phyloP scores from a whole-genome alignment of 2,888 invertebrate genomes.

The Pandemis heparana region DNA sequence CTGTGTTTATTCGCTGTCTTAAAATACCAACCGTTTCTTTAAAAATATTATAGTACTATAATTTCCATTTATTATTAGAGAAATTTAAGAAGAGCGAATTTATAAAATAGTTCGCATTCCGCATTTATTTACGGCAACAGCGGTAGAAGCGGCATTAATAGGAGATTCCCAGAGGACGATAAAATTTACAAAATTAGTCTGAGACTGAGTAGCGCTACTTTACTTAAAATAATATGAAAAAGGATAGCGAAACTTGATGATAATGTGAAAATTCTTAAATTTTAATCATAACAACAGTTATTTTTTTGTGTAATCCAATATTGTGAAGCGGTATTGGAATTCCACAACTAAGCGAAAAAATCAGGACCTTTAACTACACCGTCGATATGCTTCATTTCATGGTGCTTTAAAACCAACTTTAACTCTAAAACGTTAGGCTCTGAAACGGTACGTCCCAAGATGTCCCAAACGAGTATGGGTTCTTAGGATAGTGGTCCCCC shows the following conservation, averaged over 20 bases:
- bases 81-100: neutral
- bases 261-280: neutral
- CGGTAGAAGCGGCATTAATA: slow-evolving; percentile 10
- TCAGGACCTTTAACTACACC: neutral
- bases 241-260: too few species aligned
- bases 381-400: slow-evolving; percentile 1
- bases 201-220: slow-evolving; percentile 14
- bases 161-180: neutral
- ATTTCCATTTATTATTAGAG: neutral
- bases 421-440: neutral
- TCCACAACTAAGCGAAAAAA: neutral
- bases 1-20: slow-evolving; percentile 1
- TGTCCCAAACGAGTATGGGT: slow-evolving; percentile 13
- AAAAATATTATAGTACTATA: neutral
- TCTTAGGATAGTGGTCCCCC: slow-evolving; percentile 22
- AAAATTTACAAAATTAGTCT: slow-evolving; percentile 18
- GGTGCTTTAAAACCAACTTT: slow-evolving; percentile 5
- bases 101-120: neutral
- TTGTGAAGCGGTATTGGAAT: neutral
- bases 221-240: too few species aligned
- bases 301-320: neutral
- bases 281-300: neutral
- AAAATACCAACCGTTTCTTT: neutral
- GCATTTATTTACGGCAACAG: neutral
- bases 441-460: neutral